Base-by-base conservation (phyloP, 2,113 vertebrate genomes). In the Cercocebus atys region DNA sequence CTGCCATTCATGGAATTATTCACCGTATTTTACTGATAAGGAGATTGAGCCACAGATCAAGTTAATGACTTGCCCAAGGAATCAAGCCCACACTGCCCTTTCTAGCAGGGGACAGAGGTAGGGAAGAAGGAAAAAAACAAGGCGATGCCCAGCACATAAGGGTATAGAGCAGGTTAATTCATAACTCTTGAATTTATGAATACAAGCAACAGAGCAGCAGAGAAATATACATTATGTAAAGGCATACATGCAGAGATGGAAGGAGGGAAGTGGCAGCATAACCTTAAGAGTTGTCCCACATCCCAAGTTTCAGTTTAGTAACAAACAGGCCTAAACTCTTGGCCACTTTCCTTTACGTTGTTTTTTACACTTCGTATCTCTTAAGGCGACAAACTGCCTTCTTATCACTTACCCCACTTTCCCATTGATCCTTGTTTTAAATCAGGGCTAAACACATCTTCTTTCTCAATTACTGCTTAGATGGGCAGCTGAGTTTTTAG, bases 141-240 rank as follows among this genome's bases (percentile, higher is more conserved):
- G 20, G 32, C 8, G 16, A 5, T 2, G 5, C 32, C 45, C 5
- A 25, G 3, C 2, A 2, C 47, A 5, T 20, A n/a, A 6, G 1
- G 9, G 27, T 4, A 5, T 11, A 25, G 3, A 18, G 68, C 6
- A 2, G 59, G 14, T 38, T 38, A 10, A 6, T 8, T 14, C 7
- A 0, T 3, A 7, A n/a, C 38, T 57, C 25, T 40, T 3, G 32
- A 43, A 30, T 13, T 43, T 23, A 11, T 1, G 8, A 55, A 20
- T 23, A 27, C 47, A 38, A 57, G 20, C 25, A 13, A 9, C 30
- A 18, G 12, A 18, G 45, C 20, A 20, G 12, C 0, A 83, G 40
- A 61, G 47, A 68, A 10, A 20, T 47, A 8, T 4, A 30, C 6
- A 17, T n/a, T n/a, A 25, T 1, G 25, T 45, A 89, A 59, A 78